phyloP scores from a whole-genome alignment of 2,888 invertebrate genomes.

The Lycia hirtaria region DNA sequence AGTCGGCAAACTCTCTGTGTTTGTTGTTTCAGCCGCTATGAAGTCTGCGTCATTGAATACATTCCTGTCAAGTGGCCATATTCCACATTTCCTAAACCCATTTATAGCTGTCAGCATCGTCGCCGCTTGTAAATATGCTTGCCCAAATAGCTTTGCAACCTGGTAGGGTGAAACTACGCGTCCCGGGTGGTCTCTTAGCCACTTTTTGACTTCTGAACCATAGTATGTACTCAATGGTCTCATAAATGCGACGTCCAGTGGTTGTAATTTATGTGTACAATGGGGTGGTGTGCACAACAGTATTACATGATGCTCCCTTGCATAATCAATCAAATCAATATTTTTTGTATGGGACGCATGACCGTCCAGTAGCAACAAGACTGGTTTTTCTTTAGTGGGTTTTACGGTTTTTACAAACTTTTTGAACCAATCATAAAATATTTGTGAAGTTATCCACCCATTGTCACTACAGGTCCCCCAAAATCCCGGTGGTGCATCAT shows the following conservation, averaged over 20 bases:
- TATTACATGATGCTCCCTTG: background rate
- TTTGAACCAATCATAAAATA: background rate
- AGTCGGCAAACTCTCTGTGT: no score
- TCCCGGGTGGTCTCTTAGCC: background rate
- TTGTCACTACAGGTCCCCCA: conserved; percentile 44
- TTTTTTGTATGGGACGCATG: conserved; percentile 35
- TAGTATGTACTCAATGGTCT: background rate
- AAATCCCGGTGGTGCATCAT: background rate
- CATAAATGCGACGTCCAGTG: background rate
- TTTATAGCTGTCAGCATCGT: background rate
- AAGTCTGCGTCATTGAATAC: no score
- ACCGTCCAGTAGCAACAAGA: conserved; percentile 56
- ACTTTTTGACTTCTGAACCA: background rate
- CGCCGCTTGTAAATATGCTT: background rate
- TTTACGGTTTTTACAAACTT: background rate
- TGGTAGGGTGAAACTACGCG: background rate
- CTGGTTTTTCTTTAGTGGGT: conserved; percentile 20
- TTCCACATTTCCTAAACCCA: no score
- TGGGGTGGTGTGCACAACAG: background rate
- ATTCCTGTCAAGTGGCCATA: conserved; percentile 1
- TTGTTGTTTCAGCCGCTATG: no score
- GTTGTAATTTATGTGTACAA: background rate
- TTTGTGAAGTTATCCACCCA: conserved; percentile 48
- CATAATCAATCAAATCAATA: background rate
- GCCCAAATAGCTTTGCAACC: background rate